Conservation (phyloP, 2,797 vertebrate species). For the Cyprinodon diabolis region DNA sequence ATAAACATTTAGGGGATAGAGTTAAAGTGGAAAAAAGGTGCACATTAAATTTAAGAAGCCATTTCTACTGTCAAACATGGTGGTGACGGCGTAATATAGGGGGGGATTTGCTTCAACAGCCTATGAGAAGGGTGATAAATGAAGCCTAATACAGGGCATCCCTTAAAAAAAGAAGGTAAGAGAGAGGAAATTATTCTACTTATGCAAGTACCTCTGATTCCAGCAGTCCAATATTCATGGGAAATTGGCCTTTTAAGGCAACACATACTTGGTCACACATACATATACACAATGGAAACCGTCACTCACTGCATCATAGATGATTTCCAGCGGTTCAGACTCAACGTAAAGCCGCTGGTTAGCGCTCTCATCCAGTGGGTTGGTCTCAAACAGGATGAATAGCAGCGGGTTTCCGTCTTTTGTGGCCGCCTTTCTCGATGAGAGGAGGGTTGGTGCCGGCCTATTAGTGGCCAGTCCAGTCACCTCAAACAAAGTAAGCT, state of each 20-base stretch:
- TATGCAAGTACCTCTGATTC: too few relatives aligned
- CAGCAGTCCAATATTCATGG: too few relatives aligned
- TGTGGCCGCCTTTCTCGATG: conserved; percentile 82
- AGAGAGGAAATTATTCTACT: neutral
- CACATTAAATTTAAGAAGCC: neutral
- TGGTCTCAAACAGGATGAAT: conserved; percentile 92
- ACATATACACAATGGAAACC: conserved; percentile 22
- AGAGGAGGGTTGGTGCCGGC: conserved; percentile 85
- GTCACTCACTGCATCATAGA: conserved; percentile 94
- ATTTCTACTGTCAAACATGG: too few relatives aligned
- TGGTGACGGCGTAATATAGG: neutral
- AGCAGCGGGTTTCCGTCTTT: conserved; percentile 83
- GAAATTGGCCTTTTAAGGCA: too few relatives aligned
- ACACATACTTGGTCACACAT: neutral
- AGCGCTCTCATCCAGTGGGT: conserved; percentile 88
- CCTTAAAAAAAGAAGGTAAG: neutral
- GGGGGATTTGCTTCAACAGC: neutral
- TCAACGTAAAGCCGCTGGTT: conserved; percentile 90
- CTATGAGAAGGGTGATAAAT: neutral
- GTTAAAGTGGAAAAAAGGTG: neutral
- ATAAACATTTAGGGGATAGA: too few relatives aligned
- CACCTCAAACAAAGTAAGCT: conserved; percentile 90
- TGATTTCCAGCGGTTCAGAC: conserved; percentile 95
- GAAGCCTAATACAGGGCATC: neutral
- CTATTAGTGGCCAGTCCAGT: conserved; percentile 82